These are phyloP conservation scores for Ceuthmochares aereus DNA, from an alignment of 2,113 vertebrate species.

Conservation along the genomic window DNA sequence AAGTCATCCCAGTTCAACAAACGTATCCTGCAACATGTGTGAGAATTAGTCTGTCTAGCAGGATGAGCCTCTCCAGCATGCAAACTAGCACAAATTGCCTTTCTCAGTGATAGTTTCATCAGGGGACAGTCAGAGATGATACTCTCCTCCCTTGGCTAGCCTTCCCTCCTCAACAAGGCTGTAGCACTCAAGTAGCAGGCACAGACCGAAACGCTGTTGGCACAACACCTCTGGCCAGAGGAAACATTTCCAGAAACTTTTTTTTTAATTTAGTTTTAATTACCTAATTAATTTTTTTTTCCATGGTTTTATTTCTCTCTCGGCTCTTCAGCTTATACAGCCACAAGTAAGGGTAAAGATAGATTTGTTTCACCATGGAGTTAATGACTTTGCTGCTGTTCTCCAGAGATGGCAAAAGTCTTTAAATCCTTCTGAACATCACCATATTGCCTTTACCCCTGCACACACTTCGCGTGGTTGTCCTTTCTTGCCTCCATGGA, in stretches of 20 bases:
- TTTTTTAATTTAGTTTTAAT: background rate
- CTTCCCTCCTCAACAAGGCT: background rate
- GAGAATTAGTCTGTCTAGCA: background rate
- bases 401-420: background rate
- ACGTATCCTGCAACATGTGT: background rate
- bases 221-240: background rate
- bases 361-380: background rate
- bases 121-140: background rate
- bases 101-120: background rate
- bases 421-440: conserved; percentile 13
- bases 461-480: rapidly evolving
- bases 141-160: background rate
- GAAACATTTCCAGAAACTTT: background rate
- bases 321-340: background rate
- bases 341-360: background rate
- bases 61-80: background rate
- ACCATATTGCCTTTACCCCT: background rate
- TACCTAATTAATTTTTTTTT: background rate
- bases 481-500: background rate
- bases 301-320: background rate
- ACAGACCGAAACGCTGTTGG: background rate
- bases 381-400: conserved; percentile 49
- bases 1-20: background rate
- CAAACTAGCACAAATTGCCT: background rate
- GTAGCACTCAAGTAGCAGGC: background rate